Evolutionary conservation across 2,113 vertebrate species (phyloP).

Genomic region (Sylvia atricapilla): DNA sequence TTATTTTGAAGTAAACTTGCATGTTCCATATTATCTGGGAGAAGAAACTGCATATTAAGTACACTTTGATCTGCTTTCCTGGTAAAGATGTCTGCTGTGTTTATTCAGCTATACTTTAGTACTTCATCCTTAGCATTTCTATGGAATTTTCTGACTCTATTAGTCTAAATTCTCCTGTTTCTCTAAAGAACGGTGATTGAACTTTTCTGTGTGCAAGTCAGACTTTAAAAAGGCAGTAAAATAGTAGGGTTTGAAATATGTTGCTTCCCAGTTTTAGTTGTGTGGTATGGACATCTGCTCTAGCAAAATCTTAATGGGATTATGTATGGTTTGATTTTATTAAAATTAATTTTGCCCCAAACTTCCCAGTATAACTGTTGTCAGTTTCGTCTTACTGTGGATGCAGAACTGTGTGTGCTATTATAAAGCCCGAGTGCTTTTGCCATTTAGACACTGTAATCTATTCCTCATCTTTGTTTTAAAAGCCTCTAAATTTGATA

Average conservation of each 20-base stretch:
- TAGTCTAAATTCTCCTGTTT: neutral
- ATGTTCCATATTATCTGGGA: neutral
- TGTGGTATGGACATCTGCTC: neutral
- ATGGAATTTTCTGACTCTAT: neutral
- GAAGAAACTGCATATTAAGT: slow-evolving; percentile 1
- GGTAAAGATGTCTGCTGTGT: neutral
- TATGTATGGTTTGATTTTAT: neutral
- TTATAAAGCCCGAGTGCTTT: neutral
- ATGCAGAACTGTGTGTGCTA: neutral
- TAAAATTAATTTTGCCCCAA: neutral
- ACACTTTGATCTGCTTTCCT: neutral
- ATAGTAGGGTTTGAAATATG: neutral
- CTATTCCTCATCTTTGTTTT: neutral
- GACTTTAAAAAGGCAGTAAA: neutral
- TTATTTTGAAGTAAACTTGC: slow-evolving; percentile 4
- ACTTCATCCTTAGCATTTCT: neutral
- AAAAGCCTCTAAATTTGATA: neutral
- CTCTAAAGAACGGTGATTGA: neutral
- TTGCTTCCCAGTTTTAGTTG: neutral
- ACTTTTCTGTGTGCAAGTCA: neutral
- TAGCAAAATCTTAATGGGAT: neutral
- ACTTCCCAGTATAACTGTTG: neutral
- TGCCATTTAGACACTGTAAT: neutral
- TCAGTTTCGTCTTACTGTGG: neutral
- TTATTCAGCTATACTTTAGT: neutral